Evolutionary conservation across 2,113 vertebrate species (phyloP), one percentile per base, ranked within the genome.

Genomic region (Psammodynastes pulverulentus): DNA sequence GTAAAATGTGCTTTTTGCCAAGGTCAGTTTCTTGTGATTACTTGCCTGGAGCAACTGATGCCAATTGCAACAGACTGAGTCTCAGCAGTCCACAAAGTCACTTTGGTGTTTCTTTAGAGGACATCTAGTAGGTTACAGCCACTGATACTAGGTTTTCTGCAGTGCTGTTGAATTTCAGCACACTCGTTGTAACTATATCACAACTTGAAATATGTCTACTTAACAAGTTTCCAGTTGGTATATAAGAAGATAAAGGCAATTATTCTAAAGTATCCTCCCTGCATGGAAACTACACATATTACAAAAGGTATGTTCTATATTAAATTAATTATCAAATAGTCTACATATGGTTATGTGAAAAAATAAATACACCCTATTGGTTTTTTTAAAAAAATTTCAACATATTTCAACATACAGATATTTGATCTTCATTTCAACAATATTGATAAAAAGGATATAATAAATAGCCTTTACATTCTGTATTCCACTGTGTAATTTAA

Each of bases 61-160:
- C 97, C 96, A 96, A 93, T 96, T 96, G 94, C 97, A 96, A 97
- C 98, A 97, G 97, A 97, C 96, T 96, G 97, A 95, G 95, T 96
- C 97, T 96, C 97, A 96, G 97, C 95, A 94, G 97, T 96, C 94
- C 87, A 87, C 94, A 96, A 95, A 96, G 97, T 97, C 97, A 96
- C 96, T 94, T 95, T 93, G 94, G 96, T 95, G 91, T 94, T 90
- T 96, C 95, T 95, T 94, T 53, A 95, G 96, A 96, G 96, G 96
- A 96, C 93, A 90, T 96, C 93, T 93, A 95, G 95, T 95, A 94
- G 96, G 96, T 94, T 97, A 95, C n/a, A 91, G 90, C 92, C 79
- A 95, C 94, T 0, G 0, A 72, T 90, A 94, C 95, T 93, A 93
- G 94, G 86, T 96, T 48, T 88, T 93, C 96, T 91, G 15, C 88